phyloP scores from a whole-genome alignment of 2,113 vertebrate genomes.

The Phalacrocorax pelagicus region DNA sequence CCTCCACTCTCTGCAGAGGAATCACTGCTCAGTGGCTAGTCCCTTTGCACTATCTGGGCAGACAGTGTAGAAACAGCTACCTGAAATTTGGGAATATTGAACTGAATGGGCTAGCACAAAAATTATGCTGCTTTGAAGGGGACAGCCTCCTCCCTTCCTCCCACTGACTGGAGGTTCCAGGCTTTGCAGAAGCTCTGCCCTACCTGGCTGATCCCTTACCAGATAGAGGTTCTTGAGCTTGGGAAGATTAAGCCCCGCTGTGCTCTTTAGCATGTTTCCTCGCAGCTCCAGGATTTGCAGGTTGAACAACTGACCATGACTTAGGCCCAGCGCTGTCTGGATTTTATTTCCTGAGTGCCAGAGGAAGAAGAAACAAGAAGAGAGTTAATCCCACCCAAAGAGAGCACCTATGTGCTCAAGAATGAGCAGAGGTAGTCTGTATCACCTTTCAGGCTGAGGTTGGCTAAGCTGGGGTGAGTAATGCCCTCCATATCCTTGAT shows the following conservation, averaged over 20 bases:
- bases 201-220: conserved; percentile 72
- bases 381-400: background rate
- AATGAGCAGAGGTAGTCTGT: background rate
- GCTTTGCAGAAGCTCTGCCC: background rate
- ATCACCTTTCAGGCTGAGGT: conserved; percentile 86
- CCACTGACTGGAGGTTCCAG: background rate
- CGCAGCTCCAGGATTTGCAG: conserved; percentile 87
- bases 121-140: background rate
- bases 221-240: conserved; percentile 85
- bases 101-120: accelerated
- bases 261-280: conserved; percentile 83
- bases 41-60: background rate
- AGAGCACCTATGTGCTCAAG: background rate
- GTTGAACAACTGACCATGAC: conserved; percentile 72
- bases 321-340: conserved; percentile 69
- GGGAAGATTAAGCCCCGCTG: conserved; percentile 82
- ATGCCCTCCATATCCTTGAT: conserved; percentile 80
- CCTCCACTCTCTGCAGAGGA: background rate
- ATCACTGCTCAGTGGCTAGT: background rate
- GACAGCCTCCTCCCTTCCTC: background rate
- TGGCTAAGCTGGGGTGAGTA: conserved; percentile 78
- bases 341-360: conserved; percentile 83
- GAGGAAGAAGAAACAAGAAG: background rate
- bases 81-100: background rate
- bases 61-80: background rate